Evolutionary conservation across 2,113 vertebrate genomes (phyloP), one percentile per base, ranked within the genome.

Genomic region (Leucopsar rothschildi): DNA sequence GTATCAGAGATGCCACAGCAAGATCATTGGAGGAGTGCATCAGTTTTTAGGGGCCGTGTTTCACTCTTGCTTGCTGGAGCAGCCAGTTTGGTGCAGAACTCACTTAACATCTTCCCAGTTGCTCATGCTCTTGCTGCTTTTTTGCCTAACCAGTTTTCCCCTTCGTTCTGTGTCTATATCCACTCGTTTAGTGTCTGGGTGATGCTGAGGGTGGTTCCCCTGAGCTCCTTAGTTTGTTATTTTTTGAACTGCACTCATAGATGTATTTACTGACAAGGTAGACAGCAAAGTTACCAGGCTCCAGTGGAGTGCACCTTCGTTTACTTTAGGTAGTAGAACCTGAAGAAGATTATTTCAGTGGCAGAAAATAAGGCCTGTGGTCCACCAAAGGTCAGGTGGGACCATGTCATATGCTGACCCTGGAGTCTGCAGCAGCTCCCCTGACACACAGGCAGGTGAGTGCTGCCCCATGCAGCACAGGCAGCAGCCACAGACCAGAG

Each of bases 331-430:
- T 17, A 53, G 22, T 25, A 71, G 61, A 91, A 55, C 57, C 29
- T 39, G 57, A 53, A 73, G 53, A 28, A 29, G 37, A 33, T 49
- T 1, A 14, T 75, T 65, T 64, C 33, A 73, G 37, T 77, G 37
- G 20, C 69, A 81, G 45, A 31, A 66, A 17, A 40, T 31, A 25
- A 35, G 2, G 7, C 24, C n/a, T 4, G 8, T 50, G 33, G 47
- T 63, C n/a, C 13, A 10, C 24, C 52, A 55, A 7, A 65, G 39
- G 29, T 18, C 3, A 1, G 0, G 3, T 15, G 39, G 64, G 44
- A n/a, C 21, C 0, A 0, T n/a, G 59, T 21, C 42, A 5, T 4
- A 12, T 24, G 39, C 68, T 0, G 0, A 47, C 21, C 8, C 12
- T 11, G 12, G 33, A 7, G 57, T 40, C 75, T 40, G 24, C 1